A percentile compares a stretch with the other conserved stretches of the same genome.
phyloP scores from a whole-genome alignment of 2,797 vertebrate genomes.

The Agapornis canus region DNA sequence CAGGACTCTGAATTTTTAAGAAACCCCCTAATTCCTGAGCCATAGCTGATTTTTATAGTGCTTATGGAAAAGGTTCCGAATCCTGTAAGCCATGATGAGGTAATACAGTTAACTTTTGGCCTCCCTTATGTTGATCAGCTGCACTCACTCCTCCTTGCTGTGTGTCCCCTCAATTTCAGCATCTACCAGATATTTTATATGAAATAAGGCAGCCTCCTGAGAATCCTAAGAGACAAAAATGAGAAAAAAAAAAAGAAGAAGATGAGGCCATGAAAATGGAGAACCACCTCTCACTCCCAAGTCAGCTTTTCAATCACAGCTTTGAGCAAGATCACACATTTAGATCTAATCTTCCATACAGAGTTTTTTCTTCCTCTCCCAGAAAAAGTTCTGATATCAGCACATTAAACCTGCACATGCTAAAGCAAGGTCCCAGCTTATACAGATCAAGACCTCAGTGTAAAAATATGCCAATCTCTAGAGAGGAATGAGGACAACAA shows the following conservation, averaged over 20 bases:
- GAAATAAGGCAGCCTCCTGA: not conserved
- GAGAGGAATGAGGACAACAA: not conserved
- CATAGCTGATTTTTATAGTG: not conserved
- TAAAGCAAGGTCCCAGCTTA: not conserved
- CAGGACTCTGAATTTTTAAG: not conserved
- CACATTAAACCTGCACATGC: not conserved
- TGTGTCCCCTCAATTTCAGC: not conserved
- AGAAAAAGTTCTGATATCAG: not conserved
- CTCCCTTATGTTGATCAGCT: not conserved
- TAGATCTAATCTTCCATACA: not conserved
- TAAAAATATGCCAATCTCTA: not conserved
- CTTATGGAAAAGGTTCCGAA: not conserved
- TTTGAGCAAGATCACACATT: not conserved
- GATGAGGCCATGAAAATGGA: not conserved
- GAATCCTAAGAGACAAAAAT: not conserved
- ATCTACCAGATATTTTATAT: not conserved
- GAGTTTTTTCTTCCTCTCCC: not conserved
- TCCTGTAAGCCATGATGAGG: not conserved
- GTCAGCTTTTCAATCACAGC: not conserved
- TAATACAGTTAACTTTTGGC: rapidly evolving
- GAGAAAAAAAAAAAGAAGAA: not conserved
- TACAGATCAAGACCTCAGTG: not conserved
- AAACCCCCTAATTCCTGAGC: not conserved
- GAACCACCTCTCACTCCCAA: not conserved
- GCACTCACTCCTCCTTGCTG: not conserved